A percentile compares a stretch with the other conserved stretches of the same genome.
Evolutionary conservation across 2,888 invertebrate genomes (phyloP).

Genomic region (Taenaris catops): DNA sequence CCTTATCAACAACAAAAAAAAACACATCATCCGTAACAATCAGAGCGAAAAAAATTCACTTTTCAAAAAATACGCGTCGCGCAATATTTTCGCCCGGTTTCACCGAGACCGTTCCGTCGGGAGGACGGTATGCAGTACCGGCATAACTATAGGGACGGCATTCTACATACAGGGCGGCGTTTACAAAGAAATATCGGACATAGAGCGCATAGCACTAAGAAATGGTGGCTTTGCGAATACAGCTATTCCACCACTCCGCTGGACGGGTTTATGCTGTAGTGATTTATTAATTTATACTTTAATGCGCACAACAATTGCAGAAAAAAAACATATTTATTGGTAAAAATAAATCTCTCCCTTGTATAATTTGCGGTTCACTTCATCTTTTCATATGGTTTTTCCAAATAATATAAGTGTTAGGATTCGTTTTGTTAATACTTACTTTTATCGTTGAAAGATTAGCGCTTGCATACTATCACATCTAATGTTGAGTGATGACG

Average conservation of each 20-base stretch:
- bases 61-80: slow-evolving; percentile 8
- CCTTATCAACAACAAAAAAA: slow-evolving; percentile 7
- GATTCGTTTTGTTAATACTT: no score
- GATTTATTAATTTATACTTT: no score
- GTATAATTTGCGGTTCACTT: no score
- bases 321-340: no score
- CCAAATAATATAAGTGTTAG: no score
- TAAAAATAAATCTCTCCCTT: no score
- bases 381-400: no score
- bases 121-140: slow-evolving; percentile 36
- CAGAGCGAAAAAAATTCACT: slow-evolving; percentile 12
- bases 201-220: slow-evolving; percentile 61
- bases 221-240: slow-evolving; percentile 53
- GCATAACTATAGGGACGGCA: slow-evolving; percentile 40
- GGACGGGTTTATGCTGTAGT: slow-evolving; percentile 53
- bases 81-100: slow-evolving; percentile 30
- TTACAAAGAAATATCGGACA: slow-evolving; percentile 63
- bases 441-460: neutral
- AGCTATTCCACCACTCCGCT: slow-evolving; percentile 62
- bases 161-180: slow-evolving; percentile 48
- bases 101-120: slow-evolving; percentile 35
- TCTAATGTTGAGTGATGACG: no score
- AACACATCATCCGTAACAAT: slow-evolving; percentile 2
- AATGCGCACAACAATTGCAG: no score
- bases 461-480: no score